Base-by-base conservation (phyloP, 2,888 invertebrate species). In the Chesias legatella region DNA sequence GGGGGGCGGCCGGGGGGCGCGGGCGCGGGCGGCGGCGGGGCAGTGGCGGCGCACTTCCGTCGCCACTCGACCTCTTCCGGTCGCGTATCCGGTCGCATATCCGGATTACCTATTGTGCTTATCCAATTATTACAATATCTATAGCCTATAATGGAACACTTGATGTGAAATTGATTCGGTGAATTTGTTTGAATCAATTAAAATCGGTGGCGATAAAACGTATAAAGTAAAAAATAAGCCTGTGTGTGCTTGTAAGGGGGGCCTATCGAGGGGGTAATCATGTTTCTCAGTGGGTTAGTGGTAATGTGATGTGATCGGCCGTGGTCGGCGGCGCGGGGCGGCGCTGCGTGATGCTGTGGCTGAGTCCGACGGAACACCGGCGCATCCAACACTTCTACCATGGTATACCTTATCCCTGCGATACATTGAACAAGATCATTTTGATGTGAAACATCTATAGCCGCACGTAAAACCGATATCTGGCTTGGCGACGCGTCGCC, bases 321-420 rank as follows among this genome's bases (percentile, higher is more conserved):
- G 17, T 22, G 39, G 27, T 4, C 26, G 6, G 31, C 11, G 35
- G 28, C 31, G 24, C 10, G 45, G n/a, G 25, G 5, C 8, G 11
- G 3, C 3, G 5, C 3, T 17, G 13, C 13, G 45, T 17, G 22
- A 85, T 85, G 83, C 45, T 86, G 79, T 86, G 86, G 86, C 63
- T 86, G 51, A 73, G 74, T 45, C 53, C 79, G 37, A 53, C 67
- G 47, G 83, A 80, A 44, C 83, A 79, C 48, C 76, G 84, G 11
- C 78, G 85, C 42, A 58, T 84, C 33, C 83, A 79, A 17, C 83
- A 82, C 33, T 61, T 82, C 22, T 85, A 82, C 41, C 83, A 82
- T 53, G 83, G 83, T 80, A 11, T 9, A 2, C 7, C 13, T 8
- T 4, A 24, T n/a, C n/a, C n/a, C n/a, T n/a, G n/a, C n/a, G n/a